Evolutionary conservation across 2,113 vertebrate species (phyloP).

Genomic region (Eira barbara): DNA sequence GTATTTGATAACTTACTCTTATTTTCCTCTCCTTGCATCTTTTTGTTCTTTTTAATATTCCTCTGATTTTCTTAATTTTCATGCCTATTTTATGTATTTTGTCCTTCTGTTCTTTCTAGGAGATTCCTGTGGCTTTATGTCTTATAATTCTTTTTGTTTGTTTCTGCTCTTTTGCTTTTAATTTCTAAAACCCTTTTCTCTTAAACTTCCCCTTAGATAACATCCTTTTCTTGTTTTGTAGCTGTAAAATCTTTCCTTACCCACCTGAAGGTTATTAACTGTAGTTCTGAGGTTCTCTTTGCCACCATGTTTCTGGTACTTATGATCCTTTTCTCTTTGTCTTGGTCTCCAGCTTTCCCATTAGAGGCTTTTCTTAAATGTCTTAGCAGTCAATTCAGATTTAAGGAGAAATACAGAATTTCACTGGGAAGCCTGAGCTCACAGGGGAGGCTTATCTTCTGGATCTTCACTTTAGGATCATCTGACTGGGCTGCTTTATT

Average conservation of each 20-base stretch:
- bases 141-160: not conserved
- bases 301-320: not conserved
- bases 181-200: not conserved
- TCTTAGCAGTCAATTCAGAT: not conserved
- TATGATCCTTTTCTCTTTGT: not conserved
- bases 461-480: not conserved
- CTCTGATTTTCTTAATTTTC: conserved; percentile 42
- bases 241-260: not conserved
- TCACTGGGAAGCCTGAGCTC: not conserved
- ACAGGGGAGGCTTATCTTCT: not conserved
- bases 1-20: not conserved
- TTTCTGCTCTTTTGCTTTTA: conserved; percentile 35
- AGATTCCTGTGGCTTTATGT: conserved; percentile 27
- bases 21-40: not conserved
- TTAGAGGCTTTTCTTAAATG: not conserved
- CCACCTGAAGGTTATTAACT: not conserved
- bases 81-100: not conserved
- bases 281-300: not conserved
- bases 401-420: not conserved
- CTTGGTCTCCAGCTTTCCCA: not conserved
- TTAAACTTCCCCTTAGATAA: not conserved
- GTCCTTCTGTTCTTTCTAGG: not conserved
- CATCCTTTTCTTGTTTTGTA: not conserved
- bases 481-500: not conserved
- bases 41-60: conserved; percentile 15